These are phyloP conservation scores for Drosophila truncata DNA, from an alignment of 1,140 invertebrate genomes.

Conservation along the genomic window DNA sequence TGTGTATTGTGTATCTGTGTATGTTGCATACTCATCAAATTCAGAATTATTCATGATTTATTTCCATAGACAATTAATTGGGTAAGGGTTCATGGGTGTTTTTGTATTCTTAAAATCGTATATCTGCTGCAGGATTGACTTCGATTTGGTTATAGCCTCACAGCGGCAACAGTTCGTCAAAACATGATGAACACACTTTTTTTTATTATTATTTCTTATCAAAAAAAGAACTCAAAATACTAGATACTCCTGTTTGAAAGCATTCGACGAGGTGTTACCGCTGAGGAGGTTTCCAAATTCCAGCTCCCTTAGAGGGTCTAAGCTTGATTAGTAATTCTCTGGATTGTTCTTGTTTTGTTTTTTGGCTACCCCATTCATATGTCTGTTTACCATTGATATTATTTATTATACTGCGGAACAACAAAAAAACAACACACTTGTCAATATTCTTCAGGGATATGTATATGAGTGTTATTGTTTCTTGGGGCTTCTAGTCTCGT, in stretches of 20 bases:
- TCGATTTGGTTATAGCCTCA: constrained; percentile 12
- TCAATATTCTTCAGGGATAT: constrained; percentile 30
- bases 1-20: constrained; percentile 19
- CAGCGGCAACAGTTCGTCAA: constrained; percentile 30
- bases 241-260: constrained; percentile 9
- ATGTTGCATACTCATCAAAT: constrained; percentile 33
- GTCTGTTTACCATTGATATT: constrained; percentile 28
- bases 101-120: constrained; percentile 54
- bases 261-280: constrained; percentile 20
- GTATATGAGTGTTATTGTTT: constrained; percentile 28
- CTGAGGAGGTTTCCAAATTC: background rate
- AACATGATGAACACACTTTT: constrained; percentile 22
- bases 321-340: constrained; percentile 4
- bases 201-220: background rate
- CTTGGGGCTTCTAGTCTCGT: constrained; percentile 32
- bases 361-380: constrained; percentile 29
- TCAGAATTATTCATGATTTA: constrained; percentile 22
- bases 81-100: constrained; percentile 12
- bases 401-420: constrained; percentile 8
- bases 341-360: background rate
- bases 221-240: background rate
- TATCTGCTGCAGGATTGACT: constrained; percentile 35
- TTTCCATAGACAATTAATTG: constrained; percentile 41
- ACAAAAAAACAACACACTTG: constrained; percentile 5
- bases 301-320: constrained; percentile 16